Base-by-base conservation (phyloP, 1,140 invertebrate genomes). In the Eumeta japonica region DNA sequence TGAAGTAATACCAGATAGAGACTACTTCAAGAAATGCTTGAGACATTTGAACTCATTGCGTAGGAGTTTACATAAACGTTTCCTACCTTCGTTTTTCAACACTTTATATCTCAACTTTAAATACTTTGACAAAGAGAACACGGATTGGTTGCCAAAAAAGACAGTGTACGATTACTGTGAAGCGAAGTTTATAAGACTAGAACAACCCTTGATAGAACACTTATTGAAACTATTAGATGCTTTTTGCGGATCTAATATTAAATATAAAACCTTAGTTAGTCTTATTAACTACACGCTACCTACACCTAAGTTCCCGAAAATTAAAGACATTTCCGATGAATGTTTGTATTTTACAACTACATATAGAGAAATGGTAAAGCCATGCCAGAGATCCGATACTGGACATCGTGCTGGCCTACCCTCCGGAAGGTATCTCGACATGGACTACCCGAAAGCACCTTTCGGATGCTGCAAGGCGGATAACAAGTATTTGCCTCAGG, bases 21-120 rank as follows among this genome's bases (percentile, higher is more conserved):
- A 67, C 13, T 51, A 63, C 7, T 59, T 59, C 29, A 58, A 48
- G 31, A 55, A 62, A 45, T 78, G 75, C 51, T 43, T 80, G 18
- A 50, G 39, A 3, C 58, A 67, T 39, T 50, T 79, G 2, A 79
- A 78, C 48, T 55, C 67, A 16, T 35, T 79, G 2, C 52, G 73
- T 28, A 64, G 58, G 43, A 45, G 42, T 41, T 54, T 77, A 35
- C 66, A 64, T 11, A 62, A 50, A 28, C 44, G 62, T 7, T 59
- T 62, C 40, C 45, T 65, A 16, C 56, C 59, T 3, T 50, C 46
- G 2, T 76, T 77, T 46, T 66, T 72, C 16, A 34, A 41, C 1
- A 52, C 54, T 3, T 64, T 78, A 35, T 75, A 75, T 37, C 54
- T 73, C 30, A 58, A 52, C 39, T 39, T 74, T 11, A 57, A 71